phyloP scores from a whole-genome alignment of 2,888 invertebrate genomes.

The Trypoxylon attenuatum region DNA sequence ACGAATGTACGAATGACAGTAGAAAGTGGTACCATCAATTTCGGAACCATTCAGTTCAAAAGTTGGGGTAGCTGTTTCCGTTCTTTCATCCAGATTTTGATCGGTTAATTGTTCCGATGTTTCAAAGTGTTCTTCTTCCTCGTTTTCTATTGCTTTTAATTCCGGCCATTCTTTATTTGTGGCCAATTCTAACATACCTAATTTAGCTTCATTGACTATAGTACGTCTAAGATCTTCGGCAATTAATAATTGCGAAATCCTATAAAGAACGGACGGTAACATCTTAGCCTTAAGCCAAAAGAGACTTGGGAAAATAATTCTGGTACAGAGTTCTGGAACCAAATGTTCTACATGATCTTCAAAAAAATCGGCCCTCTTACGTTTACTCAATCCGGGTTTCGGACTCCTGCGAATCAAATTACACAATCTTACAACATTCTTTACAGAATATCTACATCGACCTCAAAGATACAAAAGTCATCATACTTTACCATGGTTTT shows the following conservation, averaged over 20 bases:
- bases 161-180: constrained; percentile 67
- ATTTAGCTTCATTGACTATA: constrained; percentile 75
- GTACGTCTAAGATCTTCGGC: constrained; percentile 83
- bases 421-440: no score
- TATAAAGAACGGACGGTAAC: constrained; percentile 89
- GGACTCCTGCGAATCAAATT: constrained; percentile 69
- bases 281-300: constrained; percentile 91
- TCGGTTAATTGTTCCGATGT: constrained; percentile 33
- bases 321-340: constrained; percentile 91
- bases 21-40: constrained; percentile 62
- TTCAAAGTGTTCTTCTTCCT: constrained; percentile 36
- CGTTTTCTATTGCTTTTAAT: constrained; percentile 48
- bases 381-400: constrained; percentile 64
- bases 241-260: constrained; percentile 82
- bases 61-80: no score
- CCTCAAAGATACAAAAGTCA: no score
- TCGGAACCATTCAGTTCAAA: constrained; percentile 46
- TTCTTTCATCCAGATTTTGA: constrained; percentile 40
- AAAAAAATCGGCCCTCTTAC: constrained; percentile 73
- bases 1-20: no score
- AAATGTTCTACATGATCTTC: constrained; percentile 82
- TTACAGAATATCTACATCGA: no score
- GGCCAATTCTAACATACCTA: constrained; percentile 68
- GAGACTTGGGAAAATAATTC: constrained; percentile 82
- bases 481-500: constrained; percentile 77